A percentile compares a stretch with the other conserved stretches of the same genome.
phyloP scores from a whole-genome alignment of 2,113 vertebrate species.

The Microtus oregoni region DNA sequence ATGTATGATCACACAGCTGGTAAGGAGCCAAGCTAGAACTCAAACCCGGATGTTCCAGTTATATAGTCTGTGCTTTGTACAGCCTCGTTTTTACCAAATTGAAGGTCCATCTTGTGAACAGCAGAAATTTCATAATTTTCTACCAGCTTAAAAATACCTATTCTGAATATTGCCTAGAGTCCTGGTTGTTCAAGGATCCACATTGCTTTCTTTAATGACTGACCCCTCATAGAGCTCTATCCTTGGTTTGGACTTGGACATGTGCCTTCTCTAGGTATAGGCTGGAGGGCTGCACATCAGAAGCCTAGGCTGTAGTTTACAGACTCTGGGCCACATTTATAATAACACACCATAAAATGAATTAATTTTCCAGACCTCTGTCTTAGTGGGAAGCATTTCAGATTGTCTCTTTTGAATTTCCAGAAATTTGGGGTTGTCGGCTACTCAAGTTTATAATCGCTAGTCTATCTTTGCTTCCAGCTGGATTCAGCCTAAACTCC shows the following conservation, averaged over 20 bases:
- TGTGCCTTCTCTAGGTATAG: neutral
- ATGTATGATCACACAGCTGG: neutral
- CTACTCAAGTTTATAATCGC: constrained; percentile 44
- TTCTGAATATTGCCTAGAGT: neutral
- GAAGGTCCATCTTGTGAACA: neutral
- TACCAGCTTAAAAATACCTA: neutral
- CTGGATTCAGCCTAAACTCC: constrained; percentile 33
- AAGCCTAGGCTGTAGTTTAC: neutral
- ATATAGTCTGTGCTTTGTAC: neutral
- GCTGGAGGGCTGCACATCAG: no score
- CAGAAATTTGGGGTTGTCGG: neutral
- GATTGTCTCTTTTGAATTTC: constrained; percentile 59
- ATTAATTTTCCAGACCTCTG: neutral
- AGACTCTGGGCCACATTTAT: neutral
- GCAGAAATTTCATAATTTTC: neutral
- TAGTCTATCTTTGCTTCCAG: constrained; percentile 44
- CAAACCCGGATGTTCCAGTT: neutral
- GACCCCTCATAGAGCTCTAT: neutral
- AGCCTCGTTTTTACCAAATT: neutral
- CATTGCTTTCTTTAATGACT: neutral
- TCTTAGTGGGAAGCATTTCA: neutral
- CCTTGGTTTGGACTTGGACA: neutral
- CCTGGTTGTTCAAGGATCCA: neutral
- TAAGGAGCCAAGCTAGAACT: neutral
- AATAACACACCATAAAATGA: constrained; percentile 24